Evolutionary conservation across 2,113 vertebrate species (phyloP).

Genomic region (Xenopus borealis): DNA sequence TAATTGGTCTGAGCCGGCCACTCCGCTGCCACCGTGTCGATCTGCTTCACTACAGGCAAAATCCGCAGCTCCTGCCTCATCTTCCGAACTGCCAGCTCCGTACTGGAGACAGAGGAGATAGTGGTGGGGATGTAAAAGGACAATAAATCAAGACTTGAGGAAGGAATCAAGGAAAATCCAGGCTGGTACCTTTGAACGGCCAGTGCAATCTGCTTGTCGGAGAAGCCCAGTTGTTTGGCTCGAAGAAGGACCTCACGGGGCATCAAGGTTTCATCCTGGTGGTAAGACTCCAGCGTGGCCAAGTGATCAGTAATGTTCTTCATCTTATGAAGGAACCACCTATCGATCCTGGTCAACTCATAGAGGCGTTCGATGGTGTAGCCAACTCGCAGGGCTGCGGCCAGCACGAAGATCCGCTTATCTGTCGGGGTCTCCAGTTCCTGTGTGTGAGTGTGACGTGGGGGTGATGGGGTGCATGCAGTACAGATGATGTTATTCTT

Average conservation of each 20-base stretch:
- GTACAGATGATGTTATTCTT: no score
- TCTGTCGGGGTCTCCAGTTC: conserved; percentile 92
- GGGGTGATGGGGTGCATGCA: neutral
- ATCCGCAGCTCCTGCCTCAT: conserved; percentile 85
- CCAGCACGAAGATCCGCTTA: conserved; percentile 93
- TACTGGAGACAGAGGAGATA: conserved; percentile 62
- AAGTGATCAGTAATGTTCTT: conserved; percentile 83
- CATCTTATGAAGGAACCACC: conserved; percentile 97
- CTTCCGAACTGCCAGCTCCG: conserved; percentile 88
- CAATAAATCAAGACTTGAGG: no score
- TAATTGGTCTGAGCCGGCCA: conserved; percentile 96
- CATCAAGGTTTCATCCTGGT: conserved; percentile 69
- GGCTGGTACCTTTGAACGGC: conserved; percentile 83
- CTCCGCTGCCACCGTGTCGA: conserved; percentile 92
- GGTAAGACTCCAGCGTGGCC: conserved; percentile 75
- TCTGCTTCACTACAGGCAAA: conserved; percentile 91
- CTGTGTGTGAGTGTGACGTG: conserved; percentile 54
- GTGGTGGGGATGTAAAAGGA: neutral
- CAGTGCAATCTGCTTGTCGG: conserved; percentile 90
- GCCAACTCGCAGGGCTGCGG: conserved; percentile 77
- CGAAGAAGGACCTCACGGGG: conserved; percentile 72
- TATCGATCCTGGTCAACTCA: conserved; percentile 90
- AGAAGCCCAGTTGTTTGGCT: conserved; percentile 94
- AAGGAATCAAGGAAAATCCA: neutral
- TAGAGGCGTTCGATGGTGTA: conserved; percentile 90